phyloP scores from a whole-genome alignment of 2,113 vertebrate genomes.

The Dolichallabes microphthalmus region DNA sequence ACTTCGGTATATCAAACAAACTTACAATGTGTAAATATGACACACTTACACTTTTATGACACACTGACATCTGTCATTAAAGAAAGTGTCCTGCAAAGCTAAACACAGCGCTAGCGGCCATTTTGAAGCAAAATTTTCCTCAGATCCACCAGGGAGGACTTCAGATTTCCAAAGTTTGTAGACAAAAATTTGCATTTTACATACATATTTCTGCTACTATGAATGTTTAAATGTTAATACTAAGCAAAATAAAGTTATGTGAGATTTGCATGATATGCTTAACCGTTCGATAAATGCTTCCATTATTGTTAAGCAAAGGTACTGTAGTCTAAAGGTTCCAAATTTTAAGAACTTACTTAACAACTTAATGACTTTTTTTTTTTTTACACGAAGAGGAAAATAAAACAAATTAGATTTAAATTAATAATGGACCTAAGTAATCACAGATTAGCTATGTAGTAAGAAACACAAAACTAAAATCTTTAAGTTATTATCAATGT shows the following conservation, averaged over 20 bases:
- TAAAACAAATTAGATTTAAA: too few relatives aligned
- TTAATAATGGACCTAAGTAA: too few relatives aligned
- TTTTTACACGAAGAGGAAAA: too few relatives aligned
- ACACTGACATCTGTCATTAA: not conserved
- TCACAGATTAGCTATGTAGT: too few relatives aligned
- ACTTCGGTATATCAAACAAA: not conserved
- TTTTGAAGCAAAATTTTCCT: not conserved
- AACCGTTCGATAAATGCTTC: not conserved
- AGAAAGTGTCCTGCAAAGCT: not conserved
- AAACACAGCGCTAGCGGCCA: not conserved
- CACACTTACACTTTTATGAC: not conserved
- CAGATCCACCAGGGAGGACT: not conserved
- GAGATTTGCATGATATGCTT: not conserved
- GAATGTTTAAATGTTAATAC: not conserved
- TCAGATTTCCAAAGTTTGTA: not conserved
- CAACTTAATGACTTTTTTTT: too few relatives aligned
- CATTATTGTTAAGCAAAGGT: not conserved
- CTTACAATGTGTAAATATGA: not conserved
- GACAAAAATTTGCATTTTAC: not conserved
- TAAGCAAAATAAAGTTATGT: not conserved
- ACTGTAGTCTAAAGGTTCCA: not conserved
- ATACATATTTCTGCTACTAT: not conserved
- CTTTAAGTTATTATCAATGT: too few relatives aligned
- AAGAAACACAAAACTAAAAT: too few relatives aligned
- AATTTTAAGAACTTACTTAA: too few relatives aligned